Conservation (phyloP, 1,140 invertebrate genomes). For the Cylas formicarius region DNA sequence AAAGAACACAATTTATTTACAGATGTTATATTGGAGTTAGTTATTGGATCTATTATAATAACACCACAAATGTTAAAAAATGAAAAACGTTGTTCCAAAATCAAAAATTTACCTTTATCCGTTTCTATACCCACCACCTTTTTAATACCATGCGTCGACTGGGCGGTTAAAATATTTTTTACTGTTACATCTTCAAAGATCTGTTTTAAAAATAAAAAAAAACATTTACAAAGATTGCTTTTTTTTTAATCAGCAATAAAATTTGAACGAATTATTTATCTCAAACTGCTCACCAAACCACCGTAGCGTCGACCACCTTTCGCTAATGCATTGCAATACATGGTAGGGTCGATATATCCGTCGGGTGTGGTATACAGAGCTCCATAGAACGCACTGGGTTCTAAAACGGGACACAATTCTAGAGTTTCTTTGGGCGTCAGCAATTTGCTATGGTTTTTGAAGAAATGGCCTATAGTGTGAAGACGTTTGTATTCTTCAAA, state of each 20-base stretch:
- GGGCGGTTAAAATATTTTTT: slow-evolving; percentile 50
- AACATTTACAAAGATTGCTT: too few relatives aligned
- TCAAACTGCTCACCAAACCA: slow-evolving; percentile 62
- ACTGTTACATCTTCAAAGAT: slow-evolving; percentile 71
- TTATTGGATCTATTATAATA: too few relatives aligned
- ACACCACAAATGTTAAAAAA: too few relatives aligned
- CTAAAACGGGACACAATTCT: slow-evolving; percentile 69
- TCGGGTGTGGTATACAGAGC: slow-evolving; percentile 73
- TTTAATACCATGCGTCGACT: slow-evolving; percentile 45
- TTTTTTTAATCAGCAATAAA: too few relatives aligned
- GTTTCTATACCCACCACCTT: slow-evolving; percentile 74
- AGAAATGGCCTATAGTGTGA: slow-evolving; percentile 66
- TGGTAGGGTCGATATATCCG: slow-evolving; percentile 73
- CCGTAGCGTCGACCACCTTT: slow-evolving; percentile 61
- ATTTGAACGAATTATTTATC: too few relatives aligned
- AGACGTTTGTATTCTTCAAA: slow-evolving; percentile 75
- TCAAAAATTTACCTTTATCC: slow-evolving; percentile 53
- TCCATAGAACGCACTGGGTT: slow-evolving; percentile 62
- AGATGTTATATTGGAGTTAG: too few relatives aligned
- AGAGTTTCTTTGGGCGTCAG: slow-evolving; percentile 63
- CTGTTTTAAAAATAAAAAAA: too few relatives aligned
- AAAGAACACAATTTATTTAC: too few relatives aligned
- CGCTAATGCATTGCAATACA: slow-evolving; percentile 65
- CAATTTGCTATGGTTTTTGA: slow-evolving; percentile 67
- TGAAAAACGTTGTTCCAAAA: too few relatives aligned